Evolutionary conservation across 2,113 vertebrate species (phyloP), one percentile per base, ranked within the genome.

Genomic region (Sebastes fasciatus): DNA sequence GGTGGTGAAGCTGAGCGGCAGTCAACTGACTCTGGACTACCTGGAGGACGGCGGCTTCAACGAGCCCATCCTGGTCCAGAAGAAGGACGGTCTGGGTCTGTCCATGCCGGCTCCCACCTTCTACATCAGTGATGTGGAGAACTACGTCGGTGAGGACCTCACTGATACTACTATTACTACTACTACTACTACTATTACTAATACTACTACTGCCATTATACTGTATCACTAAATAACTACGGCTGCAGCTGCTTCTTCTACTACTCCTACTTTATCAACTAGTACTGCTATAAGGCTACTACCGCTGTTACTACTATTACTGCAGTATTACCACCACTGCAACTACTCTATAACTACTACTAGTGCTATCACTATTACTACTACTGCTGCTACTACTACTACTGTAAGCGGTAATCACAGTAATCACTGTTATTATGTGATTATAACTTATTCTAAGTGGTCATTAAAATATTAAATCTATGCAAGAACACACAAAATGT

Each of bases 91-190:
- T 0, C 89, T 99, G 89, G 97, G 97, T 2, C 90, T 99, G 92
- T 94, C 97, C 0, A 96, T 99, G 84, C 98, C 98, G 0, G 96
- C 98, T 0, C 97, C 97, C n/a, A 99, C 98, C 8, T 99, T 99
- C 94, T 99, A 99, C 10, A 97, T 99, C 93, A 99, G 98, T 1
- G 98, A 99, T 0, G 98, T 99, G 0, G 98, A 99, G 91, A 99
- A 99, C 94, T 97, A 99, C 0, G 98, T 99, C 0, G 98, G 98
- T 99, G 91, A 80, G 97, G 43, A 51, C 11, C 17, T 94, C 51
- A 26, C 4, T 9, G 9, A 1, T 42, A 8, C 2, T 26, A 2
- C 19, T 21, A 1, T 16, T 43, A 8, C 12, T 57, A n/a, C 5
- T 10, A 23, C 13, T 54, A 21, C n/a, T 77, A 26, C 54, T 17